Base-by-base conservation (phyloP, 2,888 invertebrate species). In the Cerastoderma edule region DNA sequence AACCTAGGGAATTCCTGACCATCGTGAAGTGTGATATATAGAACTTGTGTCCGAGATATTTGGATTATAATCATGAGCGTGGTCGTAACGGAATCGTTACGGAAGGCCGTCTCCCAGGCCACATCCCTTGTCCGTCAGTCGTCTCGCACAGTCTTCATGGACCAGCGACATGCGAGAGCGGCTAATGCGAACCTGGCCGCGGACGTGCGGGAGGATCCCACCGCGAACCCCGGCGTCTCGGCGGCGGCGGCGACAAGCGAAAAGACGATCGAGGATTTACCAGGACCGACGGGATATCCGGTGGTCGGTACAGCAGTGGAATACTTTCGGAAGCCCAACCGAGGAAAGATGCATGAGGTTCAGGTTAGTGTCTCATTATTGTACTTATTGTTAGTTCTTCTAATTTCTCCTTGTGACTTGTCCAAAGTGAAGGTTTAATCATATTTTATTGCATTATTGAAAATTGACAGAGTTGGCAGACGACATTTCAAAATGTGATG, bases 331-430 rank as follows among this genome's bases (percentile, higher is more conserved):
- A 89, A 88, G 70, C 87, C 86, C 44, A 92, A 92, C 76, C 78
- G 83, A 27, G 92, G 92, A 44, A 87, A 88, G 69, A 88, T 91
- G 87, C 91, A 91, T 63, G 87, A 90, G 83, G 86, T 90, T 4
- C 90, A 90, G 89, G 91, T 91, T 82, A 75, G 89, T 10, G 0
- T n/a, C n/a, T n/a, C n/a, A n/a, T n/a, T n/a, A n/a, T n/a, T n/a
- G n/a, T n/a, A n/a, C n/a, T n/a, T n/a, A n/a, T n/a, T n/a, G n/a
- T n/a, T n/a, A n/a, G n/a, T n/a, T n/a, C n/a, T n/a, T n/a, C n/a
- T n/a, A n/a, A n/a, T n/a, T n/a, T n/a, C n/a, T n/a, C n/a, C n/a
- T n/a, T n/a, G n/a, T n/a, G n/a, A n/a, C n/a, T n/a, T n/a, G n/a
- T n/a, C n/a, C n/a, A n/a, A n/a, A n/a, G n/a, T n/a, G n/a, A n/a